These are phyloP conservation scores for Cyanistes caeruleus DNA, from an alignment of 2,113 vertebrate genomes.

Conservation along the genomic window DNA sequence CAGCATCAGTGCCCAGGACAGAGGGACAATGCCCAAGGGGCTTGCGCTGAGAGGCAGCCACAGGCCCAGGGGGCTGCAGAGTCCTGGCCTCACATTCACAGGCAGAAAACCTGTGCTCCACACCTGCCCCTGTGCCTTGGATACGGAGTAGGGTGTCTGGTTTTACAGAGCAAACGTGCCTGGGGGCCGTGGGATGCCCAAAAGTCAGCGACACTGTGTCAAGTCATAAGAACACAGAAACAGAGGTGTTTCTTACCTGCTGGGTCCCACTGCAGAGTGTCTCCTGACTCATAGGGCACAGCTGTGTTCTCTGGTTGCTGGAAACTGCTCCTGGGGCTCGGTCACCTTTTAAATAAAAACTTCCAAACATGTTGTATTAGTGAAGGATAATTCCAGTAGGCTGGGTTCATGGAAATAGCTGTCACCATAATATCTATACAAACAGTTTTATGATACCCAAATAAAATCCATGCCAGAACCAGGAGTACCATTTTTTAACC, in stretches of 20 bases:
- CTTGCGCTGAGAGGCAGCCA: fast-evolving
- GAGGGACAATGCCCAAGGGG: fast-evolving
- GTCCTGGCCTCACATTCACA: fast-evolving
- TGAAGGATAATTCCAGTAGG: background rate
- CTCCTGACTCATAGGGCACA: background rate
- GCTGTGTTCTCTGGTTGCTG: fast-evolving
- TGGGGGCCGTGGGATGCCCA: fast-evolving
- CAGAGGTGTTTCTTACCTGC: background rate
- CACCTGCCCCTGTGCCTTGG: no score
- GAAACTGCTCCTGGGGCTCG: background rate
- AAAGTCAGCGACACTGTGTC: background rate
- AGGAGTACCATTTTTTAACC: background rate
- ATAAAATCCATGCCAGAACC: background rate
- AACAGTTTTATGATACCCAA: background rate
- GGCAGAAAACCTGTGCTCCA: background rate
- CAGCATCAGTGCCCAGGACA: background rate
- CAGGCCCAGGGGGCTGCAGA: background rate
- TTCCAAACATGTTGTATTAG: background rate
- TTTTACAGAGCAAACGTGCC: background rate
- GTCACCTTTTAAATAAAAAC: background rate
- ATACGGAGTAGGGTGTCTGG: fast-evolving
- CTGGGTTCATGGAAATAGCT: background rate
- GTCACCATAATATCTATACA: background rate
- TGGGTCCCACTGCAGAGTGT: background rate
- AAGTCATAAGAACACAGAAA: background rate